A percentile compares a stretch with the other conserved stretches of the same genome.
These are phyloP conservation scores for Argyresthia albistria DNA, from an alignment of 2,888 invertebrate genomes.

Conservation along the genomic window DNA sequence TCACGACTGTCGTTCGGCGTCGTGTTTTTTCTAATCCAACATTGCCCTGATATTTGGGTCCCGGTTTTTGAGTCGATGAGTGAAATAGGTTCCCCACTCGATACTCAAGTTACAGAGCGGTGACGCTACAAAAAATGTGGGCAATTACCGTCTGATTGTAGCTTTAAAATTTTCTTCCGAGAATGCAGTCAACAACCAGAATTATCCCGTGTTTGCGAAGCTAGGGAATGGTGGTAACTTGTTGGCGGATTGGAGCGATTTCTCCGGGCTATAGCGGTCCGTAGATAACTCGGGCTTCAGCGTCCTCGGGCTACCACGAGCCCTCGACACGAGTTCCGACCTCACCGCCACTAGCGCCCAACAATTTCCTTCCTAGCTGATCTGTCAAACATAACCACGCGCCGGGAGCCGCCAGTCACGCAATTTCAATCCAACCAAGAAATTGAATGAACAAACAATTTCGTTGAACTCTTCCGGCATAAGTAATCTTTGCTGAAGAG, in stretches of 20 bases:
- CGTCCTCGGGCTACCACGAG: constrained; percentile 35
- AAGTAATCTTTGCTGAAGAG: background rate
- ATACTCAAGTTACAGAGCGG: constrained; percentile 24
- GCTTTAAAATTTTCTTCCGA: no score
- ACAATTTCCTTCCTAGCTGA: background rate
- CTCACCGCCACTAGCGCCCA: background rate
- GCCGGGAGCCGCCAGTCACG: no score
- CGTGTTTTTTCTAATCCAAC: constrained; percentile 32
- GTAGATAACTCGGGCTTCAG: constrained; percentile 24
- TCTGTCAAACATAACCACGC: background rate
- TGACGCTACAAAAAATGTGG: no score
- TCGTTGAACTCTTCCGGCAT: background rate
- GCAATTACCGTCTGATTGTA: no score
- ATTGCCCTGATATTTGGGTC: constrained; percentile 6
- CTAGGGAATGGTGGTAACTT: constrained; percentile 19
- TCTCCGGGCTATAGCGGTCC: constrained; percentile 23
- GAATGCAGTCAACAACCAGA: constrained; percentile 11
- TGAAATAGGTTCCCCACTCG: constrained; percentile 49
- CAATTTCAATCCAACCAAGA: background rate
- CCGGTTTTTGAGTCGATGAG: constrained; percentile 32
- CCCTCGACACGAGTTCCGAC: background rate
- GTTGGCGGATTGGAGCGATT: constrained; percentile 19
- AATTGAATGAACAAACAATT: background rate
- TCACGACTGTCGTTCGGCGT: constrained; percentile 33
- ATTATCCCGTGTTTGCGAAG: constrained; percentile 14